phyloP scores from a whole-genome alignment of 1,140 invertebrate genomes.

The Melanaphis sacchari region DNA sequence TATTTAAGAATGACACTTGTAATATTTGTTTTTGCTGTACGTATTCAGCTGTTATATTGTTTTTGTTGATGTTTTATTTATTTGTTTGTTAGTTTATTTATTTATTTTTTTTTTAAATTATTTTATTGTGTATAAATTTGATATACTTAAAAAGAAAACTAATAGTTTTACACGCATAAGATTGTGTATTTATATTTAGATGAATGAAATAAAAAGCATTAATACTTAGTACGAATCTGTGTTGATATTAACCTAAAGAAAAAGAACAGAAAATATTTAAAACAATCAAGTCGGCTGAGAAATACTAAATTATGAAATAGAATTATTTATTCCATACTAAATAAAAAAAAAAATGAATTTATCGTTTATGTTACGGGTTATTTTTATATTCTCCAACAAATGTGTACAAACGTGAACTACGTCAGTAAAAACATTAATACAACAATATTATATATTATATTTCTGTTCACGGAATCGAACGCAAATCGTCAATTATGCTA shows the following conservation, averaged over 20 bases:
- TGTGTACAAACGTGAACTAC: not conserved
- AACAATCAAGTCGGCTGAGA: not conserved
- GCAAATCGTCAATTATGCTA: conserved; percentile 23
- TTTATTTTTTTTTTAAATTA: conserved; percentile 24
- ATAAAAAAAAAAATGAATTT: not conserved
- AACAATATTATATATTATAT: too few species aligned
- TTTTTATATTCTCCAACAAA: conserved; percentile 3
- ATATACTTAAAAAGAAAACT: not conserved
- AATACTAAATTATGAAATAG: not conserved
- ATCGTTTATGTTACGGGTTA: not conserved
- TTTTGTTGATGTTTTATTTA: conserved; percentile 42
- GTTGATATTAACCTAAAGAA: not conserved
- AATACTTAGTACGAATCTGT: not conserved
- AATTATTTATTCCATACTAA: not conserved
- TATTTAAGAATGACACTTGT: not conserved
- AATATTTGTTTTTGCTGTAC: not conserved
- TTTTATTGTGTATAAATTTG: conserved; percentile 31
- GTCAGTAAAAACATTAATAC: not conserved
- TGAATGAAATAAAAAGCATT: conserved; percentile 33
- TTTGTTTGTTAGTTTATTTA: not conserved
- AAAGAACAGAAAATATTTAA: not conserved
- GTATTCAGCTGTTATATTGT: conserved; percentile 17
- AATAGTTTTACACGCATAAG: conserved; percentile 24
- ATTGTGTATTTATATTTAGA: conserved; percentile 25
- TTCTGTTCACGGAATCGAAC: not conserved